Conservation (phyloP, 2,888 invertebrate species). For the Gastrophysa polygoni region DNA sequence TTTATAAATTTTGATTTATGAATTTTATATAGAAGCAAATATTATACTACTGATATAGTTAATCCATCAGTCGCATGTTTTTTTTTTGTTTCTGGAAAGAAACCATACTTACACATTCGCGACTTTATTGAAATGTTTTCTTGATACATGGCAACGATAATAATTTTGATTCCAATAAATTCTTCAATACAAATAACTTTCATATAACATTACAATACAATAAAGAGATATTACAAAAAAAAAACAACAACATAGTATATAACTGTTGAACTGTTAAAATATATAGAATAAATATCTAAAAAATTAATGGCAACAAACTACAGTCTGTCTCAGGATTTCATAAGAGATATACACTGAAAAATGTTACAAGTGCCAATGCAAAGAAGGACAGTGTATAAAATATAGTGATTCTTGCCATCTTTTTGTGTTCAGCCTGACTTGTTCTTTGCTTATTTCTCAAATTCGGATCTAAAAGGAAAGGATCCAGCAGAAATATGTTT, state of each 20-base stretch:
- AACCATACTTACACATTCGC: too few relatives aligned
- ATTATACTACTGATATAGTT: too few relatives aligned
- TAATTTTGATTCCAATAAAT: neutral
- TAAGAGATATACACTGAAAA: slow-evolving; percentile 57
- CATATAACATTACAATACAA: slow-evolving; percentile 9
- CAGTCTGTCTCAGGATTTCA: slow-evolving; percentile 21
- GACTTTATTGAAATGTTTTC: too few relatives aligned
- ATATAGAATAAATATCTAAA: slow-evolving; percentile 25
- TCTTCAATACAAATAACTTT: slow-evolving; percentile 2
- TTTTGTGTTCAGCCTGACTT: slow-evolving; percentile 57
- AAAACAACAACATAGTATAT: slow-evolving; percentile 1
- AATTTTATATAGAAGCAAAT: neutral
- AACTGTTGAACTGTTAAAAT: slow-evolving; percentile 14
- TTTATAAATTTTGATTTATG: too few relatives aligned
- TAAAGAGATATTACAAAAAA: slow-evolving; percentile 11
- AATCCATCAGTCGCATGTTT: too few relatives aligned
- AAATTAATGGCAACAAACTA: slow-evolving; percentile 20
- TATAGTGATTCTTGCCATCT: slow-evolving; percentile 63
- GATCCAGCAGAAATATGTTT: slow-evolving; percentile 60
- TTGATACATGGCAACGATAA: neutral
- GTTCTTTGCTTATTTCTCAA: slow-evolving; percentile 47
- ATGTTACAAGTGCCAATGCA: slow-evolving; percentile 60
- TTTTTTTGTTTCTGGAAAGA: too few relatives aligned
- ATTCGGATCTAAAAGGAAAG: slow-evolving; percentile 61
- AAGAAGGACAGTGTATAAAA: slow-evolving; percentile 64